These are phyloP conservation scores for Hydrotaea cyrtoneurina DNA, from an alignment of 2,888 invertebrate genomes.

Conservation along the genomic window DNA sequence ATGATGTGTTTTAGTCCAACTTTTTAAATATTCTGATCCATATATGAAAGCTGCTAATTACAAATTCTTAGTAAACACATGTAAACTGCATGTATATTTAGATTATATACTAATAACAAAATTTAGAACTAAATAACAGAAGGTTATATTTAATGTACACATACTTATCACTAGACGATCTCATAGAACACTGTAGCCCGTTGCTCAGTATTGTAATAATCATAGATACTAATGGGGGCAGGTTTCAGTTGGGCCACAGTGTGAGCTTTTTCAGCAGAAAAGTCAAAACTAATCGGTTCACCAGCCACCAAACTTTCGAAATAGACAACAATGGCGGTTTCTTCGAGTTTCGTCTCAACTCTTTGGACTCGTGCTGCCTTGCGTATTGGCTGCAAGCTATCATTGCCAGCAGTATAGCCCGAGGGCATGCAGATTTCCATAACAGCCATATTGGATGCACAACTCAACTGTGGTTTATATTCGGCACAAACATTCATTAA, in stretches of 20 bases:
- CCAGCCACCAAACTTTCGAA: slow-evolving; percentile 85
- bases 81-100: too few species aligned
- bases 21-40: too few species aligned
- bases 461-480: slow-evolving; percentile 79
- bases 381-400: slow-evolving; percentile 85
- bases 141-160: too few species aligned
- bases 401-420: slow-evolving; percentile 91
- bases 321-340: slow-evolving; percentile 85
- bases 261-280: slow-evolving; percentile 91
- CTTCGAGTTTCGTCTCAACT: slow-evolving; percentile 86
- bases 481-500: slow-evolving; percentile 91
- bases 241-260: slow-evolving; percentile 93
- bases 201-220: slow-evolving; percentile 92
- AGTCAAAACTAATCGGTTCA: slow-evolving; percentile 86
- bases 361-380: slow-evolving; percentile 82
- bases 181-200: slow-evolving; percentile 77
- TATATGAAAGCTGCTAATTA: too few species aligned
- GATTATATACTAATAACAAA: too few species aligned
- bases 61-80: too few species aligned
- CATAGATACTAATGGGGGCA: slow-evolving; percentile 91
- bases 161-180: neutral
- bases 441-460: slow-evolving; percentile 89
- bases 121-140: too few species aligned
- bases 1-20: too few species aligned
- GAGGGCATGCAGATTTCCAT: slow-evolving; percentile 94